phyloP scores from a whole-genome alignment of 2,113 vertebrate genomes.

The Felis chaus region DNA sequence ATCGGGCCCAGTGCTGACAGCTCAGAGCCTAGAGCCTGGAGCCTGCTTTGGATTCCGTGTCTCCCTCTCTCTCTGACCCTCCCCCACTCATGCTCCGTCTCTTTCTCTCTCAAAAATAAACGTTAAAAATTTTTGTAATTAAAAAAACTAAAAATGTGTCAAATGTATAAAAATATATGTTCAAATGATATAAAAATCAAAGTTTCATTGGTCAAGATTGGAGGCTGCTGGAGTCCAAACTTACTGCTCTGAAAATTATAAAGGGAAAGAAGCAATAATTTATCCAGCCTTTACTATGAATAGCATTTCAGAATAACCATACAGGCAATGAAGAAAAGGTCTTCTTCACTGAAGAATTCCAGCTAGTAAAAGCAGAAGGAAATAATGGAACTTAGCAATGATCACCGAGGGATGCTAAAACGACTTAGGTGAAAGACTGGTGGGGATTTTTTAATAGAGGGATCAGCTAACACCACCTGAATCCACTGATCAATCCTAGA shows the following conservation, averaged over 20 bases:
- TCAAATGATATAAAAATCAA: slow-evolving; percentile 24
- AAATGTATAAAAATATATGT: not conserved
- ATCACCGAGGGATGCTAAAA: not conserved
- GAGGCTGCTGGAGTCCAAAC: not conserved
- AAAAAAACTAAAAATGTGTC: not conserved
- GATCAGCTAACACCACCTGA: not conserved
- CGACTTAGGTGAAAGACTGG: not conserved
- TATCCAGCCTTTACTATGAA: not conserved
- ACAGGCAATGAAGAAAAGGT: not conserved
- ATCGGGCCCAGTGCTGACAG: no score
- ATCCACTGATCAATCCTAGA: not conserved
- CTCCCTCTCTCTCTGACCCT: no score
- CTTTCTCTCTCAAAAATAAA: no score
- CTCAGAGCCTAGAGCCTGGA: no score
- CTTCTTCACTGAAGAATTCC: not conserved
- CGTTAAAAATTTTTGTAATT: not conserved
- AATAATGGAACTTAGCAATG: not conserved
- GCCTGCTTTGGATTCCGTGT: no score
- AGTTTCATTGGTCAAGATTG: not conserved
- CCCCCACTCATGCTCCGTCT: no score
- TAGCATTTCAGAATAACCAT: not conserved
- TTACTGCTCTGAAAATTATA: slow-evolving; percentile 22
- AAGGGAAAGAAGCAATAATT: not conserved
- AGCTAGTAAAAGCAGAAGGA: not conserved
- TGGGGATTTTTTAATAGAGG: not conserved